phyloP scores from a whole-genome alignment of 1,140 invertebrate species.

The Pachyrhynchus sulphureomaculatus region DNA sequence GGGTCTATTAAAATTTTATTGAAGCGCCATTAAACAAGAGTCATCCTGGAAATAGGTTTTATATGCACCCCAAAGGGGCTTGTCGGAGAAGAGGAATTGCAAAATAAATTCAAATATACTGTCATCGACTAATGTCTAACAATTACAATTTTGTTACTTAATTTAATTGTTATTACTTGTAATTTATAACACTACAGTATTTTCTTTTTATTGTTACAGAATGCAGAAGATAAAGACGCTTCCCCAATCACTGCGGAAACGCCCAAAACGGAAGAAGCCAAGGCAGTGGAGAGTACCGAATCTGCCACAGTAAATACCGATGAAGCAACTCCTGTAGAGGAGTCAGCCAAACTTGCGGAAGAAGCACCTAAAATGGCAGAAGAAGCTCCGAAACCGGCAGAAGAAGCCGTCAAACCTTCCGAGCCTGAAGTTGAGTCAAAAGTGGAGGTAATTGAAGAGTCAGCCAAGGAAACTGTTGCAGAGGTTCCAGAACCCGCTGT shows the following conservation, averaged over 20 bases:
- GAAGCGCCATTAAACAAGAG: background rate
- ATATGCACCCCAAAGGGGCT: background rate
- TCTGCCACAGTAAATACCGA: slow-evolving; percentile 5
- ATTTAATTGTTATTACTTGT: too few species aligned
- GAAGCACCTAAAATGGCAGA: slow-evolving; percentile 27
- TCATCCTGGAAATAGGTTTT: slow-evolving; percentile 1
- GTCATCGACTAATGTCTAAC: too few species aligned
- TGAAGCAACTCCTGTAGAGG: slow-evolving; percentile 27
- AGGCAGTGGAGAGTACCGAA: slow-evolving; percentile 14
- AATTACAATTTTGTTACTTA: too few species aligned
- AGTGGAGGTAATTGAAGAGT: slow-evolving; percentile 13
- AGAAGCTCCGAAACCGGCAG: slow-evolving; percentile 19
- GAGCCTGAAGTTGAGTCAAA: slow-evolving; percentile 14
- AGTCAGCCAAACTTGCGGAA: slow-evolving; percentile 25
- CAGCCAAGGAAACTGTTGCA: slow-evolving; percentile 15
- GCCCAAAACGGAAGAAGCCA: slow-evolving; percentile 39
- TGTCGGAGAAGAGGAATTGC: background rate
- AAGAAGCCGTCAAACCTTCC: slow-evolving; percentile 16
- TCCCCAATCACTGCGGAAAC: slow-evolving; percentile 38
- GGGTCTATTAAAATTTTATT: slow-evolving; percentile 2
- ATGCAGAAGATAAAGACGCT: slow-evolving; percentile 39
- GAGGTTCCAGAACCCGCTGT: slow-evolving; percentile 28
- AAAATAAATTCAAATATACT: background rate
- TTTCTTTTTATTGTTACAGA: slow-evolving; percentile 42
- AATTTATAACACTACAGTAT: background rate